These are phyloP conservation scores for Hylia prasina DNA, from an alignment of 2,113 vertebrate species.

Conservation along the genomic window DNA sequence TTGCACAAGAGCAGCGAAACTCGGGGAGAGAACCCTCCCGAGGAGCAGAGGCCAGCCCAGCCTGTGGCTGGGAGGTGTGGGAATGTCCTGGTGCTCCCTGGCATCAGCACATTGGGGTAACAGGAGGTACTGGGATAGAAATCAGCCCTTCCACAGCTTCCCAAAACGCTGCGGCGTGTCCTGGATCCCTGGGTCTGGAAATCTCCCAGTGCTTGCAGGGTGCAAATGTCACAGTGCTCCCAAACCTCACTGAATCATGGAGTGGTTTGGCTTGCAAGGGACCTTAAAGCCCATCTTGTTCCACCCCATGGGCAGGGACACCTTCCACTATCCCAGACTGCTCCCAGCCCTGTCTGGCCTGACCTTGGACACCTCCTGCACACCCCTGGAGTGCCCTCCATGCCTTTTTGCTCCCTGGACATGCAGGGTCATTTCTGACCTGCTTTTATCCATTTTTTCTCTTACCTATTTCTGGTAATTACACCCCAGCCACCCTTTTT, in stretches of 20 bases:
- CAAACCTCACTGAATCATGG: accelerated
- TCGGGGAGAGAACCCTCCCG: not conserved
- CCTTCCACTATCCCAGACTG: accelerated
- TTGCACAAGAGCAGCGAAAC: slow-evolving; percentile 24
- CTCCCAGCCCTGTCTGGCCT: not conserved
- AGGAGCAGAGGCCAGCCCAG: not conserved
- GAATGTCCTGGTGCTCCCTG: not conserved
- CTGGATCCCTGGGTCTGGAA: accelerated
- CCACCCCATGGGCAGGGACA: not conserved
- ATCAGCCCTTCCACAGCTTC: not conserved
- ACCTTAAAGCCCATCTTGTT: not conserved
- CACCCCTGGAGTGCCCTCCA: not conserved
- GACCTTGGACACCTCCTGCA: not conserved
- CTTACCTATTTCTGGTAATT: not conserved
- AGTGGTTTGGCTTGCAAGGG: not conserved
- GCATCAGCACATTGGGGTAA: accelerated
- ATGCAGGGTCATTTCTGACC: not conserved
- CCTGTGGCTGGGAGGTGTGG: not conserved
- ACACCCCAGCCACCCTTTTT: not conserved
- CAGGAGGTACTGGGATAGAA: accelerated
- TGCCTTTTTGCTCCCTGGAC: not conserved
- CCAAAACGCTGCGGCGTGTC: accelerated
- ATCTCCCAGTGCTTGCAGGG: accelerated
- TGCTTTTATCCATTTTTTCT: not conserved
- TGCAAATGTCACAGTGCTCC: not conserved